These are phyloP conservation scores for Trichonephila clavata DNA, from an alignment of 1,140 invertebrate genomes.

Conservation along the genomic window DNA sequence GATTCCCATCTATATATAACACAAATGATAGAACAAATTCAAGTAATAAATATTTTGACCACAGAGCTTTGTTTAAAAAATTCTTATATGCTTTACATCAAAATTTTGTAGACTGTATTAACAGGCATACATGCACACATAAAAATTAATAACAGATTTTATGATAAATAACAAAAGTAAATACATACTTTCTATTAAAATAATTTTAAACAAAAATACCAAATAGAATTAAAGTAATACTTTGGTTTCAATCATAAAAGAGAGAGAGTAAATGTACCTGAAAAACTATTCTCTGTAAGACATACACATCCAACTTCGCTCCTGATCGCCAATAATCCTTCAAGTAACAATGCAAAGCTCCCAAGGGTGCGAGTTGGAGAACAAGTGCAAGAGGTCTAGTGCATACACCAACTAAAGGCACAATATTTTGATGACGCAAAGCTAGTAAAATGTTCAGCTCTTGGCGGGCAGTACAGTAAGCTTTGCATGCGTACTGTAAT, in stretches of 20 bases:
- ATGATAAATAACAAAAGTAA: not conserved
- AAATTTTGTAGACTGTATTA: no score
- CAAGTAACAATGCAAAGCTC: conserved; percentile 91
- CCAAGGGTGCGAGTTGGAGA: conserved; percentile 93
- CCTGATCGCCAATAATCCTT: conserved; percentile 91
- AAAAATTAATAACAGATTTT: no score
- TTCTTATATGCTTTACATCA: no score
- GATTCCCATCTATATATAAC: no score
- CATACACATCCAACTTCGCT: conserved; percentile 88
- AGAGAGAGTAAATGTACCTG: conserved; percentile 84
- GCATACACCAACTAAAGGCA: conserved; percentile 94
- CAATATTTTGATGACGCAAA: conserved; percentile 94
- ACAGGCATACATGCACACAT: no score
- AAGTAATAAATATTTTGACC: no score
- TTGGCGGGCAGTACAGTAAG: conserved; percentile 96
- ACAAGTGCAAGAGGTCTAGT: conserved; percentile 94
- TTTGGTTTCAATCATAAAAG: no score
- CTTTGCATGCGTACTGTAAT: conserved; percentile 93
- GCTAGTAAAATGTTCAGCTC: conserved; percentile 94
- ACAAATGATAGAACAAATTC: no score
- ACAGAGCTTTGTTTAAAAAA: no score
- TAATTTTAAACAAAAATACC: not conserved
- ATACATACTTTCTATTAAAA: not conserved
- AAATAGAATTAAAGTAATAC: no score
- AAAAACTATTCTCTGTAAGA: conserved; percentile 91